Base-by-base conservation (phyloP, 2,797 vertebrate genomes). In the Malurus splendens region DNA sequence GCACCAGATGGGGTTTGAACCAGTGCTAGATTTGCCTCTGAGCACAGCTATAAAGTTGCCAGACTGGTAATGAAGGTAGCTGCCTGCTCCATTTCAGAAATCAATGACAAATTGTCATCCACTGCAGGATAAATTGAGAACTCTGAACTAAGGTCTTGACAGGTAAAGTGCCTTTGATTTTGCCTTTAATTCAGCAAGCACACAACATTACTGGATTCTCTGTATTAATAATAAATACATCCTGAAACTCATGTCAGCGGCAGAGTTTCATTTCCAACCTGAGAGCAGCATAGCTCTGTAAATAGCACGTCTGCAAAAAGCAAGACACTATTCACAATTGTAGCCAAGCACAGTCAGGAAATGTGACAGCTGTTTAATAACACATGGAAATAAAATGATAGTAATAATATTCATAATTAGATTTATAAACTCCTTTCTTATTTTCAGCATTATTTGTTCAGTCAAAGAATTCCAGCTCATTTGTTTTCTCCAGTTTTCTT, bases 141-240 rank as follows among this genome's bases (percentile, higher is more conserved):
- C 66, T 86, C 83, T 73, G 50, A 96, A 87, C 74, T 56, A 68
- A 66, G 83, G 82, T 55, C 89, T 90, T 91, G 85, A 89, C 86
- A 90, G 60, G 81, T 94, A 94, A 94, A 95, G 92, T 80, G 70
- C 39, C 74, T 96, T 96, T 90, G 88, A 82, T 95, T 92, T 80
- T 1, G 1, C 18, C 70, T 92, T 85, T 94, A 93, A 91, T 86
- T 91, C 66, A 86, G 82, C 56, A 89, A 90, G 84, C 64, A 89
- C 57, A 76, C 82, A 87, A 79, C 57, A 68, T 84, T 79, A 87
- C 41, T 28, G 57, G 39, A 70, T 88, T 90, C 60, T 86, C 71
- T 65, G 30, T 81, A 72, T 86, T 92, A 93, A 91, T 93, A 92
- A 96, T 90, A 76, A 93, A 93, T 91, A 87, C 42, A 42, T 24